Evolutionary conservation across 2,797 vertebrate genomes (phyloP), one percentile per base, ranked within the genome.

Genomic region (Leptatherina wallacei): DNA sequence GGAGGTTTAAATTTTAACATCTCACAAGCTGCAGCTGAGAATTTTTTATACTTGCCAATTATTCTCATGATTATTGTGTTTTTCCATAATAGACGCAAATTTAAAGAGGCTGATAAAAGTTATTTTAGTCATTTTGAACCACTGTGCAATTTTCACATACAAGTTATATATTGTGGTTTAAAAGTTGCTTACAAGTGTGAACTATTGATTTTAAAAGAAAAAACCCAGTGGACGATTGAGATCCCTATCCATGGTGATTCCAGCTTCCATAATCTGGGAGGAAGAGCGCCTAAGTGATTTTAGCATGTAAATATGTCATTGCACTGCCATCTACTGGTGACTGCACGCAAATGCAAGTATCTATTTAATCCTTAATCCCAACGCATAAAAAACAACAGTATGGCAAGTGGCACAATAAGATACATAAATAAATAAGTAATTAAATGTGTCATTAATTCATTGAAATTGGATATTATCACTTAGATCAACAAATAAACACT

Each of bases 271-370:
- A 10, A 20, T 14, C 40, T 40, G n/a, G 12, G 2, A 32, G 9
- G 2, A 49, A 22, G 20, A 49, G 7, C 7, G 1, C 40, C 5
- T 16, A 1, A 32, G n/a, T 12, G 4, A 0, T 2, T 1, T 8
- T 27, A 2, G 9, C 0, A 0, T 0, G 12, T 18, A 56, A 5
- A 27, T 51, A 13, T 80, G 55, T 68, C 6, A 1, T 0, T 47
- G 14, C 12, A 35, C 70, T 83, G 83, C 82, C 90, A 75, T 73
- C 89, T 86, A 22, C n/a, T 77, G 89, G 69, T 54, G 12, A 8
- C 4, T 62, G 1, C 24, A 29, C 8, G 0, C 18, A 68, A 18
- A 51, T 74, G 30, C 71, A 69, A n/a, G 6, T 4, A 20, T 71
- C 27, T 35, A 27, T 27, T 27, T 27, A 27, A 27, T 27, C 24